Conservation (phyloP, 2,888 invertebrate species). For the Rugalucina vietnamica region DNA sequence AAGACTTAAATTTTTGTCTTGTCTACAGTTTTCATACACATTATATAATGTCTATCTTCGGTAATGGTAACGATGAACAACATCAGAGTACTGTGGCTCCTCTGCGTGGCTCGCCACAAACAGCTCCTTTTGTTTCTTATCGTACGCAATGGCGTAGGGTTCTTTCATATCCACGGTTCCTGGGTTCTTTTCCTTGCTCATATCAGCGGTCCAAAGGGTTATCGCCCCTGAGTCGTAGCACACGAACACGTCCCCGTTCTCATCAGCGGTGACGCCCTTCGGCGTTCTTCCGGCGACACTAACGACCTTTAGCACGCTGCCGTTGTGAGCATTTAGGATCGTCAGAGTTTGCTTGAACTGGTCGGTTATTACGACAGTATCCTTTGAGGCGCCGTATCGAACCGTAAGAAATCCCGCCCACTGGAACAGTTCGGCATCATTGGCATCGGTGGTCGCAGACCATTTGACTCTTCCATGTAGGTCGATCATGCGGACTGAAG, state of each 20-base stretch:
- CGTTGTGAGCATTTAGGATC: not conserved
- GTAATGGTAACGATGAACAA: not conserved
- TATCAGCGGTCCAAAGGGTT: not conserved
- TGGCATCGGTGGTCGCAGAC: not conserved
- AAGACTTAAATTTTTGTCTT: no score
- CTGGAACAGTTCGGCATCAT: not conserved
- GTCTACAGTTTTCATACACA: no score
- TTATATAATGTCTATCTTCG: not conserved
- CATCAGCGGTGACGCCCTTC: not conserved
- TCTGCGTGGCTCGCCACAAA: not conserved
- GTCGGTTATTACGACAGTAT: not conserved
- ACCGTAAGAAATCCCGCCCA: not conserved
- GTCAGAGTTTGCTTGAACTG: not conserved
- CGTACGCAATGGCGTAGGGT: not conserved
- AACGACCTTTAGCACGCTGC: not conserved
- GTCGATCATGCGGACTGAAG: not conserved
- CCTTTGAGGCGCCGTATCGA: not conserved
- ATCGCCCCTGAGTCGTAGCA: not conserved
- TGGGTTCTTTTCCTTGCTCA: not conserved
- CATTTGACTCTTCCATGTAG: not conserved
- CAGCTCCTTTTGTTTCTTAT: not conserved
- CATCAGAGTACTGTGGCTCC: not conserved
- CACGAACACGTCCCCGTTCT: not conserved
- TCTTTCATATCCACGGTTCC: not conserved
- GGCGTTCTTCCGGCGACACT: not conserved